phyloP scores from a whole-genome alignment of 2,888 invertebrate species.

The Aromia moschata region DNA sequence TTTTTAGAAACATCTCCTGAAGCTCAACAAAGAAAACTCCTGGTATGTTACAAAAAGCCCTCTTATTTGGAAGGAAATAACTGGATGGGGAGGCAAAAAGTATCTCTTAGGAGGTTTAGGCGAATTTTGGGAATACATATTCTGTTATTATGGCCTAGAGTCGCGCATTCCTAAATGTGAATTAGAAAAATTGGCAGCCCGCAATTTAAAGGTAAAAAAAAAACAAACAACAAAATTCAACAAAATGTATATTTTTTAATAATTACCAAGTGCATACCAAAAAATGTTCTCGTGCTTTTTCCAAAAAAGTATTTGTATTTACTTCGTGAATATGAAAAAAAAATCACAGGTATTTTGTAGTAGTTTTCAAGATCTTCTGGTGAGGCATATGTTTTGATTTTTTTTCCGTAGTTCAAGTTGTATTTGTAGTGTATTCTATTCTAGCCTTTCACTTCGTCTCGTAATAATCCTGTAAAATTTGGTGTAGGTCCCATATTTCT shows the following conservation, averaged over 20 bases:
- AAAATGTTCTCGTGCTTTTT: no score
- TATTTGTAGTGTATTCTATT: constrained; percentile 17
- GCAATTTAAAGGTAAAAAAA: constrained; percentile 41
- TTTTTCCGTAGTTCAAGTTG: not conserved
- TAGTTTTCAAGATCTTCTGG: no score
- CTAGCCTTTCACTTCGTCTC: no score
- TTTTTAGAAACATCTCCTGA: constrained; percentile 64
- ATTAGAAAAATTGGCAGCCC: constrained; percentile 36
- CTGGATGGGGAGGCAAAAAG: constrained; percentile 66
- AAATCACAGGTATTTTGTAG: no score
- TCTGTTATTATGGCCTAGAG: constrained; percentile 67
- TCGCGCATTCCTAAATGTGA: constrained; percentile 54
- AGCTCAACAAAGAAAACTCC: constrained; percentile 65
- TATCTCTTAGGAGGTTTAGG: constrained; percentile 69
- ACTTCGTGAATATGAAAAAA: no score
- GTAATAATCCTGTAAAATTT: no score
- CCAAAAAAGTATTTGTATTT: no score
- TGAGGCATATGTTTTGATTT: no score
- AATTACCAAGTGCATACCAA: no score
- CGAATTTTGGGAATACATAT: constrained; percentile 71
- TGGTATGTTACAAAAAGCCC: constrained; percentile 69
- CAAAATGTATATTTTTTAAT: no score
- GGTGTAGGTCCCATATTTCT: no score
- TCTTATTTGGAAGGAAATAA: constrained; percentile 71
- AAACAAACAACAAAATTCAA: no score